Evolutionary conservation across 2,888 invertebrate species (phyloP).

Genomic region (Cryptus armator): DNA sequence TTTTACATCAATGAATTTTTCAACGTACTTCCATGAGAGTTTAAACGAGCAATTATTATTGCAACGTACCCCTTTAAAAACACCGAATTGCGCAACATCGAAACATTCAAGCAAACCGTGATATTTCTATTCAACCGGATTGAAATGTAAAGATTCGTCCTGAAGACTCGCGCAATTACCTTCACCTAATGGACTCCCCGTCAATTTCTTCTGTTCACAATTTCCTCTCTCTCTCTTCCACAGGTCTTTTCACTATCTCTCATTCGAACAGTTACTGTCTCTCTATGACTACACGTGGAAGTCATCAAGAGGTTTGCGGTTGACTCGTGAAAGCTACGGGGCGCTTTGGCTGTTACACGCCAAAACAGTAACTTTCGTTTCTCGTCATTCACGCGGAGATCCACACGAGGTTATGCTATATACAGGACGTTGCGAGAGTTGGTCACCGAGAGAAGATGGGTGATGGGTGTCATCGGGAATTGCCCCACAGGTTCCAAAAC

Average conservation of each 20-base stretch:
- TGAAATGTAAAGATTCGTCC: constrained; percentile 70
- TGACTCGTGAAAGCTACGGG: constrained; percentile 58
- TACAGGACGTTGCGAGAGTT: constrained; percentile 10
- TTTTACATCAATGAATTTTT: not conserved
- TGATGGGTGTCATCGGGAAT: constrained; percentile 38
- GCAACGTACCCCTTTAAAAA: not conserved
- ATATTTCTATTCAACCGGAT: constrained; percentile 19
- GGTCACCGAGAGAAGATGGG: constrained; percentile 25
- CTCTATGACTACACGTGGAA: constrained; percentile 46
- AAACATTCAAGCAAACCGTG: not conserved
- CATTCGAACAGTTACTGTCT: not conserved
- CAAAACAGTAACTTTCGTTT: constrained; percentile 63
- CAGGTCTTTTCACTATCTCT: not conserved
- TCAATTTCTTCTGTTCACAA: constrained; percentile 46
- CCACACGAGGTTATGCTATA: not conserved
- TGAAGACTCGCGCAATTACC: constrained; percentile 72
- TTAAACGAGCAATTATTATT: no score
- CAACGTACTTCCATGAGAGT: no score
- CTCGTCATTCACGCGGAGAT: constrained; percentile 42
- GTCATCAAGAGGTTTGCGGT: constrained; percentile 66
- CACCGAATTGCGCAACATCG: not conserved
- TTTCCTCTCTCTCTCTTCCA: constrained; percentile 19
- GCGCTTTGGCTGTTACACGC: constrained; percentile 20
- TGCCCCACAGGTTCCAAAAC: not conserved
- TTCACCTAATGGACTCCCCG: constrained; percentile 18